Conservation (phyloP, 2,113 vertebrate genomes). For the Ciconia maguari region DNA sequence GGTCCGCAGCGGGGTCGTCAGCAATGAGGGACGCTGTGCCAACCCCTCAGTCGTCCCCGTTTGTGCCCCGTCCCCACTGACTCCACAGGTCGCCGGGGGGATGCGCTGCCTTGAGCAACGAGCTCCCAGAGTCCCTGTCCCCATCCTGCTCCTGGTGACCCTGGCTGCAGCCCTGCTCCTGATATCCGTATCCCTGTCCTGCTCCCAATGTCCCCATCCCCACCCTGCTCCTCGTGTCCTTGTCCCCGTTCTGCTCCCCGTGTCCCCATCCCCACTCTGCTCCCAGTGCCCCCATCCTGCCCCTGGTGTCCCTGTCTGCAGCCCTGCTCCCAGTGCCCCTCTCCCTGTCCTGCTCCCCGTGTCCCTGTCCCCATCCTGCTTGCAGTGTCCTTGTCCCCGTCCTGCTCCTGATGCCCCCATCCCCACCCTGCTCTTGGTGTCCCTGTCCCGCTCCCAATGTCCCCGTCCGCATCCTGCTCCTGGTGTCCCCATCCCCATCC, state of each 20-base stretch:
- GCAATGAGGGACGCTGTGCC: rapidly evolving
- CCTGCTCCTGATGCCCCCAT: background rate
- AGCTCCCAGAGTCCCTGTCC: background rate
- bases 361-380: too few species aligned
- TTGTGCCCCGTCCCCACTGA: background rate
- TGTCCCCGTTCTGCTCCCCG: background rate
- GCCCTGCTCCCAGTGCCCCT: rapidly evolving
- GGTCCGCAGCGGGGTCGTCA: rapidly evolving
- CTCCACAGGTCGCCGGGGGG: rapidly evolving
- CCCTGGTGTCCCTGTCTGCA: background rate
- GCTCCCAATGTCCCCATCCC: too few species aligned
- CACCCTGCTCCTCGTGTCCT: too few species aligned
- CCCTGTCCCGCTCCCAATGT: background rate
- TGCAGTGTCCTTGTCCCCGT: too few species aligned
- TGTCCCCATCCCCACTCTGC: background rate
- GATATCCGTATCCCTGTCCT: background rate
- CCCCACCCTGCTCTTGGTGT: too few species aligned
- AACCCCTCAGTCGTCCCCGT: rapidly evolving
- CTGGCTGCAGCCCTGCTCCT: background rate
- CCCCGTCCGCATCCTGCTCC: background rate
- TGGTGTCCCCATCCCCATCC: background rate
- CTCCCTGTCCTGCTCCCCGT: background rate
- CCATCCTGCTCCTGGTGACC: background rate
- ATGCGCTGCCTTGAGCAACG: rapidly evolving
- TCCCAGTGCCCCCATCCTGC: too few species aligned